Conservation (phyloP, 1,140 invertebrate genomes). For the Ceratina australensis region DNA sequence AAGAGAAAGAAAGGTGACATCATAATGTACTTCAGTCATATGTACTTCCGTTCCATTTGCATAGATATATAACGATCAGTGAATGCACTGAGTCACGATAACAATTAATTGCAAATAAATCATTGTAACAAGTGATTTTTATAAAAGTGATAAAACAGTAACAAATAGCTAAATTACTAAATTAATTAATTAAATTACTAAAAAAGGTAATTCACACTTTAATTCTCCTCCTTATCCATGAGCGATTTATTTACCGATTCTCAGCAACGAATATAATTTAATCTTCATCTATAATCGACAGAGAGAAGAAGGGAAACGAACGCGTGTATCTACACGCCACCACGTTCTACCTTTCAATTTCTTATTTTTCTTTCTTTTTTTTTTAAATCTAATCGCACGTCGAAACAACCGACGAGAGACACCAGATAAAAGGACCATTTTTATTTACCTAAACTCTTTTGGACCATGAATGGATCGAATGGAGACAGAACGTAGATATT, state of each 20-base stretch:
- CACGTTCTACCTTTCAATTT: constrained; percentile 26
- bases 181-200: not conserved
- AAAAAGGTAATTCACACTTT: not conserved
- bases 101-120: too few relatives aligned
- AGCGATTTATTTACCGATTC: constrained; percentile 19
- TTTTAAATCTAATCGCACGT: constrained; percentile 25
- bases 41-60: not conserved
- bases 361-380: not conserved
- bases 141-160: too few relatives aligned
- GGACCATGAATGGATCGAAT: constrained; percentile 35
- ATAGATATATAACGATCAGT: too few relatives aligned
- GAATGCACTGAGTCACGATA: too few relatives aligned
- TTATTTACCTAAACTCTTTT: constrained; percentile 53
- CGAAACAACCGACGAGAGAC: constrained; percentile 24
- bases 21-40: not conserved
- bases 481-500: constrained; percentile 10
- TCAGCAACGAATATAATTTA: constrained; percentile 45
- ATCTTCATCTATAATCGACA: constrained; percentile 55
- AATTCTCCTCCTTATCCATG: constrained; percentile 28
- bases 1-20: constrained; percentile 37
- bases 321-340: constrained; percentile 19
- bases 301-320: constrained; percentile 34
- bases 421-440: constrained; percentile 30
- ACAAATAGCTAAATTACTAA: too few relatives aligned
- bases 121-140: too few relatives aligned